These are phyloP conservation scores for Silurus glanis DNA, from an alignment of 2,113 vertebrate genomes.

Conservation along the genomic window DNA sequence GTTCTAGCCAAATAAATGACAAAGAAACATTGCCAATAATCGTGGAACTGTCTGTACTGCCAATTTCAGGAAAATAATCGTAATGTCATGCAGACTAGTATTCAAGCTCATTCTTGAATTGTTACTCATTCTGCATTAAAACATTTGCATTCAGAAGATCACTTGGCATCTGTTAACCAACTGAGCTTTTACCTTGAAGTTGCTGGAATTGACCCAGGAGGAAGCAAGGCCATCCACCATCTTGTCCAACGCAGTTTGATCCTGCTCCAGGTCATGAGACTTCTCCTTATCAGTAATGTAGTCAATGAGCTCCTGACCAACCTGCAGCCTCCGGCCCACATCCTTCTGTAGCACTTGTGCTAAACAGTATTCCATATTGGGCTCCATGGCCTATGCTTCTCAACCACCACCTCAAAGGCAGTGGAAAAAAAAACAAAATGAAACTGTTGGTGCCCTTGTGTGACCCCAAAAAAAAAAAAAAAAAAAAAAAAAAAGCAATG, in stretches of 20 bases:
- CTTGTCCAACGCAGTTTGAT: slow-evolving; percentile 93
- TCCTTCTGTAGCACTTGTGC: slow-evolving; percentile 94
- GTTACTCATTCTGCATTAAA: neutral
- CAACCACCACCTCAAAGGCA: slow-evolving; percentile 47
- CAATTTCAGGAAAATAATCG: slow-evolving; percentile 1
- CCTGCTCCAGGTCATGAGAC: slow-evolving; percentile 91
- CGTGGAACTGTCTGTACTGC: slow-evolving; percentile 17
- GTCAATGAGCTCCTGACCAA: slow-evolving; percentile 93
- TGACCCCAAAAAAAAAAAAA: slow-evolving; percentile 59
- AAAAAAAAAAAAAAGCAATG: slow-evolving; percentile 32
- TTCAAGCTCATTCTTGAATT: neutral
- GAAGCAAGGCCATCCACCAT: slow-evolving; percentile 94
- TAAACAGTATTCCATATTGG: slow-evolving; percentile 92
- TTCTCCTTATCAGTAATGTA: slow-evolving; percentile 91
- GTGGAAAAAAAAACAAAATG: slow-evolving; percentile 19
- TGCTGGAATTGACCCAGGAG: slow-evolving; percentile 97
- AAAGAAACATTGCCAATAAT: slow-evolving; percentile 19
- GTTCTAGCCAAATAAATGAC: neutral
- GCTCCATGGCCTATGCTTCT: slow-evolving; percentile 75
- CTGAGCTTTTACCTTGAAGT: slow-evolving; percentile 88
- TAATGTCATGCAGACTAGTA: neutral
- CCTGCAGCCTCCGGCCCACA: slow-evolving; percentile 89
- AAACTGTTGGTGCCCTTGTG: slow-evolving; percentile 47
- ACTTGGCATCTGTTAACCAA: neutral
- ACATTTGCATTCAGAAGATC: neutral